Evolutionary conservation across 2,888 invertebrate species (phyloP), one percentile per base, ranked within the genome.

Genomic region (Cephus runcator): DNA sequence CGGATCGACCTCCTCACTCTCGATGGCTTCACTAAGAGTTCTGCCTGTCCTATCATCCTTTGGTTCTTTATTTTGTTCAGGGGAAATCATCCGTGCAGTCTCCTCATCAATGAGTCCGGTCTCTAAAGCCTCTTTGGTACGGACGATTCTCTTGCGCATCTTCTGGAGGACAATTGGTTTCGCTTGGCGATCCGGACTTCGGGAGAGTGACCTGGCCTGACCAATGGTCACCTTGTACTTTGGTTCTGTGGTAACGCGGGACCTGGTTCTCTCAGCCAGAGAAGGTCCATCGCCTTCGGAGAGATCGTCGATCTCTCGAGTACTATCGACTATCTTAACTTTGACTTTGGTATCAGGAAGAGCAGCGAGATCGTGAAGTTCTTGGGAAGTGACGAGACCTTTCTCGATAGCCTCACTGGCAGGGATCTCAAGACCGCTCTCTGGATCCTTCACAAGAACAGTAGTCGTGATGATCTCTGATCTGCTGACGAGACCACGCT

Each of bases 101-200:
- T 94, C 93, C 82, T 94, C 92, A 89, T 98, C 96, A 79, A 98
- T 94, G 73, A 98, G 92, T 35, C 96, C 96, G 89, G 95, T 95
- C 84, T 95, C 94, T 1, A 96, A 91, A 0, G 98, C 97, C 89
- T 97, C 96, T 79, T 93, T 93, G 0, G 97, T 95, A 84, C 94
- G 94, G 0, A 97, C 92, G 36, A 96, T 94, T 80, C 95, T 94
- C 89, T 96, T 96, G 73, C 96, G 93, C 90, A 97, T 94, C 91
- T 96, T 97, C 90, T 96, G 96, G 75, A 97, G 91, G 3, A 93
- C 93, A 11, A 96, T 94, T 68, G 95, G 94, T 89, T 95, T 96
- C 1, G 94, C 94, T 86, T 95, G 95, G 12, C 93, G 89, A 71
- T 94, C 93, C 4, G 94, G 93, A 79, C 93, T 93, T 75, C 93